Evolutionary conservation across 2,113 vertebrate genomes (phyloP), one percentile per base, ranked within the genome.

Genomic region (Craseonycteris thonglongyai): DNA sequence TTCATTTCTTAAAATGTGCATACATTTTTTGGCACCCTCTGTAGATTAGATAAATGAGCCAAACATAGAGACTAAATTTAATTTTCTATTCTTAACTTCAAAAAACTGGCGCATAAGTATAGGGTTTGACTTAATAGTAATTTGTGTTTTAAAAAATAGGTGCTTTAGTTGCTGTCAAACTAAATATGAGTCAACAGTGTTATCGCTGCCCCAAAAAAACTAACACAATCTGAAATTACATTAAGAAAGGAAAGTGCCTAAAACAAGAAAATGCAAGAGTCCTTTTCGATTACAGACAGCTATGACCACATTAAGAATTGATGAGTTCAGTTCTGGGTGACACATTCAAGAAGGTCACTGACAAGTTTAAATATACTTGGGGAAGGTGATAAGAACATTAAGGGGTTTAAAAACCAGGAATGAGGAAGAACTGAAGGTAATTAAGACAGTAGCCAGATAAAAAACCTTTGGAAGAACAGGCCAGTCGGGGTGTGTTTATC

Each of bases 201-300:
- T 74, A 91, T 11, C 51, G 59, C 12, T 85, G 24, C 6, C 26
- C 38, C 21, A 1, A 65, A 75, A 91, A 95, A 90, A n/a, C 61
- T 61, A 95, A 84, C 94, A 68, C 54, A 91, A 95, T 54, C 76
- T 94, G 78, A 95, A 96, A 92, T 79, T 74, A 51, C 40, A 82
- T 83, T 85, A 38, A 24, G 88, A 95, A 93, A 74, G 49, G 90
- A 78, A 40, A 83, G 30, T 22, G 49, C 88, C 71, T 88, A 88
- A 76, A 56, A 47, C 28, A 58, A 96, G 16, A 78, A 87, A 79
- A 92, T 0, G 4, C 8, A 74, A 54, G 51, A 12, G 45, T 82
- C 12, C 19, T 74, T 90, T 94, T 91, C 81, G 91, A 30, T 76
- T 45, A 76, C 28, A 42, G 72, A 69, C 26, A 71, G 63, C 26